Base-by-base conservation (phyloP, 2,113 vertebrate genomes). In the Macroglossus sobrinus region DNA sequence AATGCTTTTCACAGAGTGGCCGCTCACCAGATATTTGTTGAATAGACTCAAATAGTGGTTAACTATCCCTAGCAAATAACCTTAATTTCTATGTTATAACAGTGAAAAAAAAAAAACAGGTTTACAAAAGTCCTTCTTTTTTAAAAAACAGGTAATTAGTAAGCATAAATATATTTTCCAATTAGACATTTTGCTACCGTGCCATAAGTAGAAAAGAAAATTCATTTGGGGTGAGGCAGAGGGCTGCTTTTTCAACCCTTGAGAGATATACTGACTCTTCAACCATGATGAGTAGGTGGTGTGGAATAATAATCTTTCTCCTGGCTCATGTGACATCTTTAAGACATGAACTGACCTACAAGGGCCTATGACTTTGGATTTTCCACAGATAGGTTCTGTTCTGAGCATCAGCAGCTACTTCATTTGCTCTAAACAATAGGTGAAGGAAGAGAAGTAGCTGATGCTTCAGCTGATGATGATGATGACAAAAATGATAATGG, bases 371-470 rank as follows among this genome's bases (percentile, higher is more conserved):
- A 80, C 79, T 84, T 33, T n/a, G 45, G 50, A 47, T 61, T 47
- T 13, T 50, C 64, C 66, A 88, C 38, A 40, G 24, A 79, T 30
- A 81, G 55, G 30, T 4, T 81, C n/a, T 50, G 21, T 30, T 43
- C 33, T 71, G 33, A 74, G 66, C 6, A 30, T 91, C 78, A 89
- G 72, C 33, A 85, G 63, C 63, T 88, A 63, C 81, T 85, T 74
- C 89, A 91, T 86, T 75, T 95, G 81, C 74, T 93, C n/a, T 89
- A 87, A 97, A 94, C 71, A 93, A 61, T 3, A 95, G 61, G 63
- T 59, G 33, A 81, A 78, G 33, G 79, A 95, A 69, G 28, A 47
- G 55, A 55, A 74, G 72, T 5, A 7, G 40, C 30, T 47, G 78
- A 89, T 55, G 61, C 53, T 55, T 91, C 59, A 7, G 3, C 18